Percentiles rank a stretch among this genome's conserved stretches.
phyloP scores from a whole-genome alignment of 2,888 invertebrate species.

The Microplitis deprimator region DNA sequence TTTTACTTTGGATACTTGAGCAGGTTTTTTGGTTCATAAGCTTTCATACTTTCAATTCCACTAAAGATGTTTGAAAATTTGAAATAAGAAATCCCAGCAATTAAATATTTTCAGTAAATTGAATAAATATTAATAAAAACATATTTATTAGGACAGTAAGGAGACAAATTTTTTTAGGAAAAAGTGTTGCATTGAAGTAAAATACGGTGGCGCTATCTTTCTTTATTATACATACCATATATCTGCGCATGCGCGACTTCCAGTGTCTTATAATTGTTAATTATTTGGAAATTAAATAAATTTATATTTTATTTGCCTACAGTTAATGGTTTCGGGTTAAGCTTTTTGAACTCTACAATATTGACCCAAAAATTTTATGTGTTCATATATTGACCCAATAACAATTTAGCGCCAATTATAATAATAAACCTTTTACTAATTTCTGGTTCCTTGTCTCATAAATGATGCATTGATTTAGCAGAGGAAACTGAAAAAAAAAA shows the following conservation, averaged over 20 bases:
- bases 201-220: constrained; percentile 26
- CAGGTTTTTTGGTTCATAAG: neutral
- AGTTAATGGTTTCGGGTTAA: neutral
- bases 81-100: neutral
- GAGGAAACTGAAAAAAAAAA: neutral
- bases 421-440: neutral
- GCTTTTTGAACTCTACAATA: neutral
- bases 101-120: neutral
- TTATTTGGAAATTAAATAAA: neutral
- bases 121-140: neutral
- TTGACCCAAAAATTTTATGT: neutral
- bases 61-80: neutral
- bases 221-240: neutral
- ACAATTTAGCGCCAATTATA: neutral
- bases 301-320: neutral
- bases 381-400: neutral
- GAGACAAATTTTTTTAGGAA: neutral
- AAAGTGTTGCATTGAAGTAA: neutral
- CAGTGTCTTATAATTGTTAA: constrained; percentile 2
- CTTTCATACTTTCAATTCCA: neutral
- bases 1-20: neutral
- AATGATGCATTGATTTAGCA: neutral
- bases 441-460: neutral
- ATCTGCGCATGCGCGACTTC: constrained; percentile 14
- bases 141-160: constrained; percentile 7